Evolutionary conservation across 1,140 invertebrate genomes (phyloP), one percentile per base, ranked within the genome.

Genomic region (Phymorhynchus buccinoides): DNA sequence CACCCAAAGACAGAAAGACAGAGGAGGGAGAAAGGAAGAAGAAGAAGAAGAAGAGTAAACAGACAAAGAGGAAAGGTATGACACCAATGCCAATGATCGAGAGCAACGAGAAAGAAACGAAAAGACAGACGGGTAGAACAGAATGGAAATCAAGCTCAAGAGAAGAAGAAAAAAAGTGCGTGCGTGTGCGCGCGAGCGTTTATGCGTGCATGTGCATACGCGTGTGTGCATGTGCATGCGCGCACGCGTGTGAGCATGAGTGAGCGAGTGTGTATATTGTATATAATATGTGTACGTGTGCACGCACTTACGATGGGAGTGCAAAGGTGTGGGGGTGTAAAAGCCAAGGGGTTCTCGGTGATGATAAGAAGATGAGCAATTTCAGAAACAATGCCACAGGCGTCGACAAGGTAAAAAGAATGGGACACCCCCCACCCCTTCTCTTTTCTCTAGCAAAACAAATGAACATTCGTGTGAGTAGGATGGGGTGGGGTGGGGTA

Each of bases 321-420:
- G 56, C 18, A 22, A 22, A 62, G 12, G 22, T 27, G 56, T 22
- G 56, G 22, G 56, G 12, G n/a, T n/a, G n/a, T n/a, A n/a, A n/a
- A n/a, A n/a, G n/a, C n/a, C n/a, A n/a, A n/a, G n/a, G n/a, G n/a
- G n/a, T n/a, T n/a, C n/a, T n/a, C n/a, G n/a, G n/a, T n/a, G n/a
- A n/a, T 22, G 22, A 62, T 22, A 27, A 7, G 68, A 18, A 71
- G 35, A 71, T 71, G 18, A 71, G 68, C 68, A 71, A 71, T 71
- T 71, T 71, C 35, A 32, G 35, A 37, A 71, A 71, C 68, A 71
- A 71, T 71, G 68, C 68, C 30, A 12, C 30, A 35, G 68, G 30
- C 68, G 68, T 71, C 68, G 68, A 71, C 68, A 71, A 71, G 68
- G 68, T 12, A 71, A 71, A 71, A 71, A 37, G 35, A 71, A 6